phyloP scores from a whole-genome alignment of 1,140 invertebrate genomes.

The Wasmannia auropunctata region DNA sequence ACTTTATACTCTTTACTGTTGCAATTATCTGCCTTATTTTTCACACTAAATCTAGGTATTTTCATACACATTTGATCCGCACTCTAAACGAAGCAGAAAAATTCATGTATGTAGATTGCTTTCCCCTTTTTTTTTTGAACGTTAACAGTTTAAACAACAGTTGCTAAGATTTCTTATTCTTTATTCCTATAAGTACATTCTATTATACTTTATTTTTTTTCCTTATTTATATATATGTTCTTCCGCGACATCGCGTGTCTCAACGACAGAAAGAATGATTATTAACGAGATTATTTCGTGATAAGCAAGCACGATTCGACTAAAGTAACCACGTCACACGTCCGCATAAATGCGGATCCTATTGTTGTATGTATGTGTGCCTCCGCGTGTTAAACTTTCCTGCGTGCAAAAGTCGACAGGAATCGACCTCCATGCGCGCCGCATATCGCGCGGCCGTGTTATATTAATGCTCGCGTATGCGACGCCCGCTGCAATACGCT shows the following conservation, averaged over 20 bases:
- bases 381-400: slow-evolving; percentile 69
- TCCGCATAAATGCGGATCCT: slow-evolving; percentile 41
- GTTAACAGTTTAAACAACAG: too few relatives aligned
- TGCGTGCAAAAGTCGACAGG: slow-evolving; percentile 72
- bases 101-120: background rate
- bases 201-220: background rate
- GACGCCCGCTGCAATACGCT: slow-evolving; percentile 62
- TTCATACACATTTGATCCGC: background rate
- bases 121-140: background rate
- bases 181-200: background rate
- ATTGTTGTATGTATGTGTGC: background rate
- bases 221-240: background rate
- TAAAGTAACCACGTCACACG: slow-evolving; percentile 64
- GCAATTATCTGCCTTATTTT: background rate
- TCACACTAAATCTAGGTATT: background rate
- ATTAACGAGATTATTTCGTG: slow-evolving; percentile 70
- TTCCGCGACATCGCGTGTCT: slow-evolving; percentile 14
- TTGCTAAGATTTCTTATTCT: background rate
- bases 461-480: slow-evolving; percentile 73
- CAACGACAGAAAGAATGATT: slow-evolving; percentile 61
- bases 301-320: slow-evolving; percentile 67
- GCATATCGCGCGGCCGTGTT: slow-evolving; percentile 57
- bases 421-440: slow-evolving; percentile 74
- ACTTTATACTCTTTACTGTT: background rate
- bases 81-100: background rate